Percentiles rank a stretch among this genome's conserved stretches.
Evolutionary conservation across 2,888 invertebrate genomes (phyloP).

Genomic region (Neria commutata): DNA sequence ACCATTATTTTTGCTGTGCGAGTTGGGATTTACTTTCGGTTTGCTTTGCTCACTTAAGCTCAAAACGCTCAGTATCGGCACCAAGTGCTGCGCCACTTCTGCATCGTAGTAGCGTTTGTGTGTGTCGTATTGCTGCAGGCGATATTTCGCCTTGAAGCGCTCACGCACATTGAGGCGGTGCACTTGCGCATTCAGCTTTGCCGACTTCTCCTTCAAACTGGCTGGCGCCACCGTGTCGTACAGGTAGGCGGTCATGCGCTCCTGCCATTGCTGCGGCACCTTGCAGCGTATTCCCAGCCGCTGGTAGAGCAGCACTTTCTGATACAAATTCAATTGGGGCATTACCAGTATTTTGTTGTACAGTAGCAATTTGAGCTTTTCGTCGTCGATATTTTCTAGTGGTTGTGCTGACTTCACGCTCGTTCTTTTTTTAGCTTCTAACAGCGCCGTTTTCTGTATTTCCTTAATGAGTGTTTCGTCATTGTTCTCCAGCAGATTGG

Average conservation of each 20-base stretch:
- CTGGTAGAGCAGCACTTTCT: slow-evolving; percentile 54
- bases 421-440: background rate
- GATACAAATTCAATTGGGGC: slow-evolving; percentile 54
- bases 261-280: slow-evolving; percentile 37
- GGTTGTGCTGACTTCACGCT: slow-evolving; percentile 27
- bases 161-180: slow-evolving; percentile 41
- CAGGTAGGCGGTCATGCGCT: slow-evolving; percentile 41
- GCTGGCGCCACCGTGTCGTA: slow-evolving; percentile 29
- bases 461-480: slow-evolving; percentile 47
- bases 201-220: slow-evolving; percentile 11
- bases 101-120: slow-evolving; percentile 36
- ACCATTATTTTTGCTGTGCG: slow-evolving; percentile 15
- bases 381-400: slow-evolving; percentile 26
- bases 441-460: slow-evolving; percentile 32
- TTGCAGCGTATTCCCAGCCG: slow-evolving; percentile 49
- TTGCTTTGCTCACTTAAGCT: slow-evolving; percentile 35
- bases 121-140: slow-evolving; percentile 37
- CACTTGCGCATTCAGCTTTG: slow-evolving; percentile 34
- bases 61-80: slow-evolving; percentile 47
- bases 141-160: slow-evolving; percentile 57
- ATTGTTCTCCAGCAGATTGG: slow-evolving; percentile 46
- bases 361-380: slow-evolving; percentile 34
- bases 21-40: too few relatives aligned
- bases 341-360: slow-evolving; percentile 49
- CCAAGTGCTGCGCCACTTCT: slow-evolving; percentile 39